These are phyloP conservation scores for Apotomis betuletana DNA, from an alignment of 2,888 invertebrate species.

Conservation along the genomic window DNA sequence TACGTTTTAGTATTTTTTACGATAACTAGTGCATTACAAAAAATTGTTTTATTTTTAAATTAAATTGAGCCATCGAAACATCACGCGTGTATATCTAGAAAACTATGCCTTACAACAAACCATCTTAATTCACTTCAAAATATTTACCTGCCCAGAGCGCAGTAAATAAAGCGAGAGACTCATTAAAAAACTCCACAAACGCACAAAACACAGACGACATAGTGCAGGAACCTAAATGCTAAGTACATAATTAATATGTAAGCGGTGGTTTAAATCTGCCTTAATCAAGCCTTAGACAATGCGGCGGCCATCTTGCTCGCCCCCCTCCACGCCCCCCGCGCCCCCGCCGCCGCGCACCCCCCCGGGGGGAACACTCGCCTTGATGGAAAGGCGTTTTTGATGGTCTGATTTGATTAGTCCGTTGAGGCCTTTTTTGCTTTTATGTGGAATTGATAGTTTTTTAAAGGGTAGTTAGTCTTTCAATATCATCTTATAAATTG, in stretches of 20 bases:
- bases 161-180: conserved; percentile 14
- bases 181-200: conserved; percentile 28
- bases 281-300: conserved; percentile 81
- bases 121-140: conserved; percentile 1
- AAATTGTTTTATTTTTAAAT: too few species aligned
- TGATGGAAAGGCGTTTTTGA: conserved; percentile 36
- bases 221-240: conserved; percentile 50
- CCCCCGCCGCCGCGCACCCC: conserved; percentile 50
- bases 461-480: background rate
- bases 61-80: too few species aligned
- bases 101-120: background rate
- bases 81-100: background rate
- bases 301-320: conserved; percentile 56
- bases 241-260: conserved; percentile 82
- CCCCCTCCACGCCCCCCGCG: conserved; percentile 49
- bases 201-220: conserved; percentile 38
- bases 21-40: too few species aligned
- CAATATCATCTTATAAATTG: background rate
- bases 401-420: conserved; percentile 41
- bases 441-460: background rate
- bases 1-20: too few species aligned
- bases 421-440: conserved; percentile 17
- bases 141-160: conserved; percentile 1
- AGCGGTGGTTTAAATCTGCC: conserved; percentile 69
- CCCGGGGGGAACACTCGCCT: conserved; percentile 50